phyloP scores from a whole-genome alignment of 2,113 vertebrate species.

The Vimba vimba region DNA sequence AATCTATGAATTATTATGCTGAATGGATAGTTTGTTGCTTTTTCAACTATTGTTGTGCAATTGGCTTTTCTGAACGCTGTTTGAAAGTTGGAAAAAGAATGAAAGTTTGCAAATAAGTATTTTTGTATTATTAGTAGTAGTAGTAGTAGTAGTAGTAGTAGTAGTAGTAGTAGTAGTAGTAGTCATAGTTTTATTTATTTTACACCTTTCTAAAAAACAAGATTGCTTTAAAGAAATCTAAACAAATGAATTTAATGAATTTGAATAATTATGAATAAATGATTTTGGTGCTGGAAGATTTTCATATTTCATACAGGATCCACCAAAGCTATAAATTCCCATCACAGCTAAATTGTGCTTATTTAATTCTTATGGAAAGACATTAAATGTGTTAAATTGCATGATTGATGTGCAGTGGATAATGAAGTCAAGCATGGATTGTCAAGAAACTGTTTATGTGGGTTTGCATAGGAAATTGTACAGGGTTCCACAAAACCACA shows the following conservation, averaged over 20 bases:
- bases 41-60: not conserved
- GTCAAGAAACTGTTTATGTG: slow-evolving; percentile 18
- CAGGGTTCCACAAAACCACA: slow-evolving; percentile 29
- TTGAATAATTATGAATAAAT: not conserved
- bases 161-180: not conserved
- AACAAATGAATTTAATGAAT: not conserved
- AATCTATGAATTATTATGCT: not conserved
- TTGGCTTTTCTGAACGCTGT: not conserved
- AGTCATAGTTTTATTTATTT: not conserved
- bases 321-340: slow-evolving; percentile 9
- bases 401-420: slow-evolving; percentile 13
- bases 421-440: slow-evolving; percentile 37
- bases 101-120: not conserved
- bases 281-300: not conserved
- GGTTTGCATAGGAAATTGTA: slow-evolving; percentile 6
- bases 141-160: not conserved
- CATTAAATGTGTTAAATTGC: not conserved
- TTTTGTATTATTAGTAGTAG: not conserved
- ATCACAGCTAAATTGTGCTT: not conserved
- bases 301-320: not conserved
- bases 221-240: not conserved
- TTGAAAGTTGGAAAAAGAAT: too few relatives aligned
- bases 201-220: not conserved
- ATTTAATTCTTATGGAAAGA: slow-evolving; percentile 24
- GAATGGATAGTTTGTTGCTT: not conserved